Evolutionary conservation across 2,113 vertebrate genomes (phyloP).

Genomic region (Salvelinus alpinus): DNA sequence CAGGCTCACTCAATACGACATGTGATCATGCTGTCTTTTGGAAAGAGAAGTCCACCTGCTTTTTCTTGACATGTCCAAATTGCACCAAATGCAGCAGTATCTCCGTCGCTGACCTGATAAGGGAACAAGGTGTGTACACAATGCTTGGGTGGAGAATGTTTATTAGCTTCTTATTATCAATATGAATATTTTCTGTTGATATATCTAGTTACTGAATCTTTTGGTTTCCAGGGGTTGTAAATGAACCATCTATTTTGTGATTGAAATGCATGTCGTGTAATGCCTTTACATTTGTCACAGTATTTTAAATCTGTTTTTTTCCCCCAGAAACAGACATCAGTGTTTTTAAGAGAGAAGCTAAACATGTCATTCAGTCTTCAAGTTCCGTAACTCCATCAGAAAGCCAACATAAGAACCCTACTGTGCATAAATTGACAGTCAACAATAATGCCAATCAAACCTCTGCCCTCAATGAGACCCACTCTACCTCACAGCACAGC

Average conservation of each 20-base stretch:
- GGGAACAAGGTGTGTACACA: not conserved
- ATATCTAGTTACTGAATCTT: no score
- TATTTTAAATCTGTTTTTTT: not conserved
- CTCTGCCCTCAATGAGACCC: not conserved
- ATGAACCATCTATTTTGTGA: no score
- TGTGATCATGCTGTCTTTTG: conserved; percentile 8
- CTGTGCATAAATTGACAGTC: not conserved
- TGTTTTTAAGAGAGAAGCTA: no score
- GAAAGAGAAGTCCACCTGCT: not conserved
- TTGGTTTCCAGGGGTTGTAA: no score
- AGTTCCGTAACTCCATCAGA: no score
- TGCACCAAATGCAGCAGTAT: not conserved
- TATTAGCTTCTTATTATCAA: not conserved
- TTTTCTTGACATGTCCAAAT: conserved; percentile 25
- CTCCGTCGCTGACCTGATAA: not conserved
- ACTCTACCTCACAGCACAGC: no score
- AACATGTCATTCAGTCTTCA: no score
- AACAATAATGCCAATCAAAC: not conserved
- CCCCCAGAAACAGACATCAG: no score
- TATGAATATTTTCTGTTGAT: not conserved
- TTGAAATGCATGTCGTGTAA: not conserved
- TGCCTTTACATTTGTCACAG: not conserved
- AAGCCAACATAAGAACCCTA: no score
- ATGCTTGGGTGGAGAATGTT: not conserved
- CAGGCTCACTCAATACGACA: not conserved